Conservation (phyloP, 53 echinoderm and acorn worm species). For the Zoroaster sp. region DNA sequence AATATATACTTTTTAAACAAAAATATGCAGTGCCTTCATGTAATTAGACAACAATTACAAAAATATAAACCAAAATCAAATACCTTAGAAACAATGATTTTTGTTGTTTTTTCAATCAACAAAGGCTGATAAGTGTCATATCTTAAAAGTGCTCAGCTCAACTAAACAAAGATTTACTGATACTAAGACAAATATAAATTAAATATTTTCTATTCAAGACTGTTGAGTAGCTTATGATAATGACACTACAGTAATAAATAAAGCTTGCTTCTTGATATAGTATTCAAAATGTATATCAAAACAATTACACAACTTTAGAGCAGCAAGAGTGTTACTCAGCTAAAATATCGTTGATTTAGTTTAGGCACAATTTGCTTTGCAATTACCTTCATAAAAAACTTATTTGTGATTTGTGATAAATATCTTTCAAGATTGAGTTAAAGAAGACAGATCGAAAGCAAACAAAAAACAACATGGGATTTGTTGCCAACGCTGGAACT, state of each 20-base stretch:
- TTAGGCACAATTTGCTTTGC: not conserved
- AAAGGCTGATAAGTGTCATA: not conserved
- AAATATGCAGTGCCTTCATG: not conserved
- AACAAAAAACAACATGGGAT: too few relatives aligned
- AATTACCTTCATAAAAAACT: not conserved
- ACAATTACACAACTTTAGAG: not conserved
- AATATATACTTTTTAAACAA: not conserved
- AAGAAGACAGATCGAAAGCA: not conserved
- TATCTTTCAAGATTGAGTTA: not conserved
- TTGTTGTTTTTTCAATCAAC: not conserved
- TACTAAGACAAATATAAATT: not conserved
- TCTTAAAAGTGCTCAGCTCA: not conserved
- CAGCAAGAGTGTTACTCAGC: not conserved
- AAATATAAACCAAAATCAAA: not conserved
- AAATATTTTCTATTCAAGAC: not conserved
- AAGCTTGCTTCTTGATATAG: not conserved
- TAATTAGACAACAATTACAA: not conserved
- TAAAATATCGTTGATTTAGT: not conserved
- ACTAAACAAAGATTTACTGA: not conserved
- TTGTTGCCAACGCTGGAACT: not conserved
- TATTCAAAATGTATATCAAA: not conserved
- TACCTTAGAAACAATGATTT: not conserved
- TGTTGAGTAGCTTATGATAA: not conserved
- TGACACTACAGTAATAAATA: not conserved
- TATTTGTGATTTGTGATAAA: not conserved